Conservation (phyloP, 1,140 invertebrate species). For the Saccostrea echinata region DNA sequence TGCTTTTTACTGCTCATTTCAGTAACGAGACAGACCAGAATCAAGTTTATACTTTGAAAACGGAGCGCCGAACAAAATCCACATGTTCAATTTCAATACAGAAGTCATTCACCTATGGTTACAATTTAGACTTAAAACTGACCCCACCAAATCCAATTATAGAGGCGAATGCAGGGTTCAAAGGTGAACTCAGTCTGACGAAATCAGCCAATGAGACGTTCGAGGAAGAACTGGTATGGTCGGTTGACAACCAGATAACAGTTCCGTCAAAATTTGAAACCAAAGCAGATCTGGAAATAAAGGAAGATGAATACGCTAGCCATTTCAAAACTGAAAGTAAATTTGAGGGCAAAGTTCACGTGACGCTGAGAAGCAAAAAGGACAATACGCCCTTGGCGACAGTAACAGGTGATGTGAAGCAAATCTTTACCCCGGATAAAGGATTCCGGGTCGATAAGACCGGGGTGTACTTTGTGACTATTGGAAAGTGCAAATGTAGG, state of each 20-base stretch:
- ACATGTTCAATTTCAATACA: slow-evolving; percentile 69
- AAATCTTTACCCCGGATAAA: slow-evolving; percentile 74
- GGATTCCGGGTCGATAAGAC: slow-evolving; percentile 73
- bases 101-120: slow-evolving; percentile 70
- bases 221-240: slow-evolving; percentile 81
- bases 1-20: slow-evolving; percentile 73
- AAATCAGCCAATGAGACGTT: slow-evolving; percentile 79
- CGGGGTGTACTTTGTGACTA: slow-evolving; percentile 72
- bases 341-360: slow-evolving; percentile 79
- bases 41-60: slow-evolving; percentile 71
- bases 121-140: slow-evolving; percentile 64
- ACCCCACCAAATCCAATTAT: slow-evolving; percentile 77
- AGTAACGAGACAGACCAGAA: slow-evolving; percentile 71
- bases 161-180: slow-evolving; percentile 81
- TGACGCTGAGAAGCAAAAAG: slow-evolving; percentile 75
- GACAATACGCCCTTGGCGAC: slow-evolving; percentile 76
- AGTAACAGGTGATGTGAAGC: slow-evolving; percentile 72
- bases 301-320: slow-evolving; percentile 81
- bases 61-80: slow-evolving; percentile 73
- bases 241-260: slow-evolving; percentile 80
- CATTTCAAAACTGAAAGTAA: slow-evolving; percentile 78
- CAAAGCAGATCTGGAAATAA: slow-evolving; percentile 81
- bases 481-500: slow-evolving; percentile 77
- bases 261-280: slow-evolving; percentile 80
- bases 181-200: slow-evolving; percentile 79